phyloP scores from a whole-genome alignment of 2,113 vertebrate species.

The Cromileptes altivelis region DNA sequence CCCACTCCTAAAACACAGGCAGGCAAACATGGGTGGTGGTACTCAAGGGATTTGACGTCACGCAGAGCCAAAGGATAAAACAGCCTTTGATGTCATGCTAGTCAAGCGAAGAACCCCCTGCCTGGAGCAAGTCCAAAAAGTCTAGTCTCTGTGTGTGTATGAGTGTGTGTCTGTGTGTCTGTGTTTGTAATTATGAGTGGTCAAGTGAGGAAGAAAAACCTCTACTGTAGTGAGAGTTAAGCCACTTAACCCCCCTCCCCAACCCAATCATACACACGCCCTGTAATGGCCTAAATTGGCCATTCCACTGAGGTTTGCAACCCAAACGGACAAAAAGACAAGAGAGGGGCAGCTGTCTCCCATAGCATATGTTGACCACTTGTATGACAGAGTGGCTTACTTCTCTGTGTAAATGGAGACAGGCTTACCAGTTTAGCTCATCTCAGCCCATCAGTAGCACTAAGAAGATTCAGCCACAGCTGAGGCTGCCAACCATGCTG shows the following conservation, averaged over 20 bases:
- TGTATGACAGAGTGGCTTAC: constrained; percentile 59
- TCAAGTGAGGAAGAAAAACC: constrained; percentile 43
- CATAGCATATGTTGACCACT: constrained; percentile 72
- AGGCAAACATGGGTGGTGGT: constrained; percentile 7
- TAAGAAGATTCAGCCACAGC: constrained; percentile 65
- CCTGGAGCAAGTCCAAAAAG: constrained; percentile 61
- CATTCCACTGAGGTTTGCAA: constrained; percentile 59
- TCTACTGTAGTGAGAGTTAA: constrained; percentile 25
- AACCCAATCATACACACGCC: constrained; percentile 40
- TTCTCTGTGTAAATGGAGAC: constrained; percentile 66
- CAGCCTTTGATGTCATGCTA: constrained; percentile 66
- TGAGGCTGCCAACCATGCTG: constrained; percentile 79
- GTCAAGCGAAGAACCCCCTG: constrained; percentile 52
- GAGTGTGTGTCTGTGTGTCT: constrained; percentile 10
- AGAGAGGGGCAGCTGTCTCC: constrained; percentile 63
- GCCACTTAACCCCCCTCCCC: not conserved
- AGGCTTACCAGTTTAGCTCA: constrained; percentile 71
- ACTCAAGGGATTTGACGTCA: constrained; percentile 65
- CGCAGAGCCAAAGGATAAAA: constrained; percentile 59
- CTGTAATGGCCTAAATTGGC: constrained; percentile 72
- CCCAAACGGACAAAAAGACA: constrained; percentile 61
- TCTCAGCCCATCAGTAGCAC: constrained; percentile 70
- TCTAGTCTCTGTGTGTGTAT: constrained; percentile 46
- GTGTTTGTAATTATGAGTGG: constrained; percentile 59
- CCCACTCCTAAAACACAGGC: constrained; percentile 47